Conservation (phyloP, 2,113 vertebrate species). For the Gobius niger region DNA sequence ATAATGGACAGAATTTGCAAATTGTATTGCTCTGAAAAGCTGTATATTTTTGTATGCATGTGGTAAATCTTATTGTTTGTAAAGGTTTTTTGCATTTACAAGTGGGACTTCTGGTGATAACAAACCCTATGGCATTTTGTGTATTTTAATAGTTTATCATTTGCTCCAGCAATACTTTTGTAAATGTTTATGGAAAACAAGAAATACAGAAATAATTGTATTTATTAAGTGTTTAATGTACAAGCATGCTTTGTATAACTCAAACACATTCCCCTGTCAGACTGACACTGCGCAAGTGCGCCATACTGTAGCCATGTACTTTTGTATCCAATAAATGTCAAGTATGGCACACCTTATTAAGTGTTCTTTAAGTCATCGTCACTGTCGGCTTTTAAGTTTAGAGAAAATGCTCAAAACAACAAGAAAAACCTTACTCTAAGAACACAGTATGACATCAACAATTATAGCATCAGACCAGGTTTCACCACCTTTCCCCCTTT, state of each 20-base stretch:
- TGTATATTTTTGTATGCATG: conserved; percentile 86
- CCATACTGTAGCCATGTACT: conserved; percentile 59
- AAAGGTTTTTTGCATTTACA: conserved; percentile 71
- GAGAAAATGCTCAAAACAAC: too few species aligned
- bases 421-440: too few species aligned
- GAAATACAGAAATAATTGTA: conserved; percentile 49
- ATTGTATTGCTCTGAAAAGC: conserved; percentile 68
- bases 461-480: too few species aligned
- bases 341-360: conserved; percentile 45
- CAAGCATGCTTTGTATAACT: conserved; percentile 73
- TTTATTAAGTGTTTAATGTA: conserved; percentile 76
- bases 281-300: conserved; percentile 62
- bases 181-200: conserved; percentile 42
- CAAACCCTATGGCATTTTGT: conserved; percentile 49
- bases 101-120: conserved; percentile 53
- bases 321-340: conserved; percentile 67
- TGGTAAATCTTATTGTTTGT: conserved; percentile 76
- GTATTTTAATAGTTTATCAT: conserved; percentile 61
- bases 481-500: too few species aligned
- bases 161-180: conserved; percentile 29
- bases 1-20: conserved; percentile 63
- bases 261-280: conserved; percentile 56
- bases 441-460: too few species aligned
- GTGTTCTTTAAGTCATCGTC: background rate
- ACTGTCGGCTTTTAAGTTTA: too few species aligned